Evolutionary conservation across 2,113 vertebrate species (phyloP), one percentile per base, ranked within the genome.

Genomic region (Triplophysa tibetana): DNA sequence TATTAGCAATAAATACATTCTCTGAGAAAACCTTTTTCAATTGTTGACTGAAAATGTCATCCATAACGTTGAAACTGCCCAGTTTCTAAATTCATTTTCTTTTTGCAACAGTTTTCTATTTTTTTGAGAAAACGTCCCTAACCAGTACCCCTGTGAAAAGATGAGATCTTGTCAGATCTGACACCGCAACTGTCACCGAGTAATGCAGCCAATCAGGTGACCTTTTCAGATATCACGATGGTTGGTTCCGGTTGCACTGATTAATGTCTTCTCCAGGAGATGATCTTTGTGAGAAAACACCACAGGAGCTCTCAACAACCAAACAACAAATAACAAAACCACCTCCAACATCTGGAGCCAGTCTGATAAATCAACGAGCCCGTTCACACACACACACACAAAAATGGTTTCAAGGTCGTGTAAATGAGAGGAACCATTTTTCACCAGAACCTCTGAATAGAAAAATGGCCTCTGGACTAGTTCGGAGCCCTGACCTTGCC

Each of bases 401-500:
- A 21, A 16, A 63, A 6, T 7, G 1, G 21, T 16, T 81, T 21
- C 70, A 81, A 84, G 75, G 83, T 78, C 70, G 60, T 52, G 12
- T 17, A 23, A 9, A 76, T n/a, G 19, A 77, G 8, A 64, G 26
- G 9, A 65, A 52, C 38, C 16, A 9, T n/a, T 38, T 64, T 64
- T 29, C 62, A 61, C 23, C 2, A 10, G 41, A 62, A 60, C 79
- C 45, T 58, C 50, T 54, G 69, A 58, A 54, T 65, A 29, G 61
- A 65, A 48, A 75, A 84, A 84, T 77, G 77, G 73, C 50, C 41
- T 24, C 26, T 77, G 67, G 58, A 70, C 41, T 33, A 52, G 38
- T 54, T 64, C 24, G 41, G 79, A 81, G 79, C 58, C 60, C 21
- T 81, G 79, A 84, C 83, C 83, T 84, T 81, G 79, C 64, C 21